A percentile compares a stretch with the other conserved stretches of the same genome.
Conservation (phyloP, 1,140 invertebrate genomes). For the Palaemon carinicauda region DNA sequence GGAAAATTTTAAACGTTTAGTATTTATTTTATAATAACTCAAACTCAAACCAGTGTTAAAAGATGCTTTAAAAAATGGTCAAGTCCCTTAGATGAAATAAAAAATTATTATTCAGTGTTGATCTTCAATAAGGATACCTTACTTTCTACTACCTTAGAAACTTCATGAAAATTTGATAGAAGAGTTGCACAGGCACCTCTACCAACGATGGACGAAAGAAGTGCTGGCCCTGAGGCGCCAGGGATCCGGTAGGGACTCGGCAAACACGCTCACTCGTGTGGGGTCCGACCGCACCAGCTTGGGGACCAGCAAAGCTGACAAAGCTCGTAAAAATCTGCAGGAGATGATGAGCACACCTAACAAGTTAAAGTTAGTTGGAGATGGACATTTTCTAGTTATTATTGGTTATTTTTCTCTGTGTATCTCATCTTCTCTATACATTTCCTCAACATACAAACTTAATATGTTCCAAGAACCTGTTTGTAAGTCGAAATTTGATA, state of each 20-base stretch:
- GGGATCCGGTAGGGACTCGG: conserved; percentile 66
- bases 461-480: no score
- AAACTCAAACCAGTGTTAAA: no score
- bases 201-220: conserved; percentile 73
- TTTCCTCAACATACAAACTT: no score
- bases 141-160: conserved; percentile 65
- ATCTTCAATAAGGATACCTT: neutral
- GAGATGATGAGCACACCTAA: conserved; percentile 57
- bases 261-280: conserved; percentile 12
- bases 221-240: conserved; percentile 70
- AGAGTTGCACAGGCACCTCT: conserved; percentile 79
- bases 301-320: conserved; percentile 31
- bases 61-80: no score
- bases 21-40: no score
- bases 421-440: no score
- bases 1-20: no score
- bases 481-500: no score
- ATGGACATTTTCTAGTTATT: no score
- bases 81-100: no score
- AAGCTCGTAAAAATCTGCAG: conserved; percentile 62
- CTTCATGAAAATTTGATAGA: conserved; percentile 76
- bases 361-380: conserved; percentile 57
- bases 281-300: conserved; percentile 41
- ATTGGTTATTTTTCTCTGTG: no score
- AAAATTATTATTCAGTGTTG: no score